Evolutionary conservation across 1,140 invertebrate species (phyloP).

Genomic region (Camponotus vicinus): DNA sequence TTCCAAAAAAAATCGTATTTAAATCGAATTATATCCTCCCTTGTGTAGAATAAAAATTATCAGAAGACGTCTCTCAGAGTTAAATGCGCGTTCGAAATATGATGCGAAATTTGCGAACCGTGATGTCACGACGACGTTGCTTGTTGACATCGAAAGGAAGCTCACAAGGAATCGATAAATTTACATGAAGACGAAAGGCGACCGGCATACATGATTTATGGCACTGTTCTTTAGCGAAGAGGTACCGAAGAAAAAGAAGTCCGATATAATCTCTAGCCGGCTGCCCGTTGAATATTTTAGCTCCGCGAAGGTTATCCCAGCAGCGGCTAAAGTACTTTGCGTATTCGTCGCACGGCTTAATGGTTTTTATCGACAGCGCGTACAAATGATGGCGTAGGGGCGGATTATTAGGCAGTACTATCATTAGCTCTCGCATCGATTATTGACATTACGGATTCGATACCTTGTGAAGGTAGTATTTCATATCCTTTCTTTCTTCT

Average conservation of each 20-base stretch:
- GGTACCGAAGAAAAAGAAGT: constrained; percentile 36
- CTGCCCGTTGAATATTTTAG: constrained; percentile 50
- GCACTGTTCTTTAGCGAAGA: constrained; percentile 30
- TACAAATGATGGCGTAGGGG: neutral
- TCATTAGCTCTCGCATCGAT: neutral
- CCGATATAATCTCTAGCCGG: constrained; percentile 54
- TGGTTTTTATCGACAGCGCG: constrained; percentile 8
- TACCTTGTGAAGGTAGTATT: neutral
- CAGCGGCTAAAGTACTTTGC: neutral
- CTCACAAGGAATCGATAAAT: constrained; percentile 47
- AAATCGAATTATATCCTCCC: no score
- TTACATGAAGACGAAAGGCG: constrained; percentile 36
- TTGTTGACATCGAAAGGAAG: constrained; percentile 41
- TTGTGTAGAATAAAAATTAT: neutral
- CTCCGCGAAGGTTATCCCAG: constrained; percentile 18
- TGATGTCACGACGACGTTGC: neutral
- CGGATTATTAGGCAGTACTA: neutral
- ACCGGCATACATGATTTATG: constrained; percentile 55
- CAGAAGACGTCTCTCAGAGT: neutral
- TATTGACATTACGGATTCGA: neutral
- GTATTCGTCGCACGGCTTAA: constrained; percentile 31
- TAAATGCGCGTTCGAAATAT: neutral
- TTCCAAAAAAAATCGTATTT: no score
- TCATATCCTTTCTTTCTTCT: neutral
- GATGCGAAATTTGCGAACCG: neutral